Conservation (phyloP, 2,888 invertebrate genomes). For the Molanna angustata region DNA sequence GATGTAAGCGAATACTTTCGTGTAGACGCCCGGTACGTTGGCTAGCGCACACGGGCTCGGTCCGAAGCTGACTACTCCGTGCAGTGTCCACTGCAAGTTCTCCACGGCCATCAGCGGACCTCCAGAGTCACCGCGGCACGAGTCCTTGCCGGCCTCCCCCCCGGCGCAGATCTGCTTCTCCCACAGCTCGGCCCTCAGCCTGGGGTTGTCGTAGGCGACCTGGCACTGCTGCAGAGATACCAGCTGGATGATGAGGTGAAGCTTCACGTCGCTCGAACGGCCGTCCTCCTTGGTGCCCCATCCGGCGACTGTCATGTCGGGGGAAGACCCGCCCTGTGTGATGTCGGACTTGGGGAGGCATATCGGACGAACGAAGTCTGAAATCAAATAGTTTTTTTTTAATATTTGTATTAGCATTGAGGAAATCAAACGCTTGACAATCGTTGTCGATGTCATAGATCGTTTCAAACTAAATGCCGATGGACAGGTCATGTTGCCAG, state of each 20-base stretch:
- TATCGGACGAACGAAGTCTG: conserved; percentile 48
- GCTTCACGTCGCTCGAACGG: conserved; percentile 38
- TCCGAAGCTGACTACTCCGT: conserved; percentile 51
- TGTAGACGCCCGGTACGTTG: conserved; percentile 48
- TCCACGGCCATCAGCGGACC: conserved; percentile 52
- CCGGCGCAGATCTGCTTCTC: conserved; percentile 52
- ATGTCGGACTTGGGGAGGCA: conserved; percentile 42
- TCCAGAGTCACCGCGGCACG: conserved; percentile 59
- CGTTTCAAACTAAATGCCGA: too few species aligned
- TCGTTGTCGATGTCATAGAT: too few species aligned
- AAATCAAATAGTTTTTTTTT: too few species aligned
- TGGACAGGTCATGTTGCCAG: too few species aligned
- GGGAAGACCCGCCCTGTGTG: conserved; percentile 34
- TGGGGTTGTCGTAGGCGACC: conserved; percentile 10
- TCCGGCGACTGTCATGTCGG: conserved; percentile 44
- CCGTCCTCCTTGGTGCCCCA: conserved; percentile 52
- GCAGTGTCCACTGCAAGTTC: conserved; percentile 38
- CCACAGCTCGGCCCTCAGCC: conserved; percentile 37
- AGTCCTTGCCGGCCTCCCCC: conserved; percentile 49
- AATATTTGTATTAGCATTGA: too few species aligned
- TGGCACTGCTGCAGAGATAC: conserved; percentile 13
- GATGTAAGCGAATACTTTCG: conserved; percentile 44
- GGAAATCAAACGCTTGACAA: too few species aligned
- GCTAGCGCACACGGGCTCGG: conserved; percentile 42
- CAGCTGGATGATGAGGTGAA: conserved; percentile 38